phyloP scores from a whole-genome alignment of 2,888 invertebrate genomes.

The Caenorhabditis angaria region DNA sequence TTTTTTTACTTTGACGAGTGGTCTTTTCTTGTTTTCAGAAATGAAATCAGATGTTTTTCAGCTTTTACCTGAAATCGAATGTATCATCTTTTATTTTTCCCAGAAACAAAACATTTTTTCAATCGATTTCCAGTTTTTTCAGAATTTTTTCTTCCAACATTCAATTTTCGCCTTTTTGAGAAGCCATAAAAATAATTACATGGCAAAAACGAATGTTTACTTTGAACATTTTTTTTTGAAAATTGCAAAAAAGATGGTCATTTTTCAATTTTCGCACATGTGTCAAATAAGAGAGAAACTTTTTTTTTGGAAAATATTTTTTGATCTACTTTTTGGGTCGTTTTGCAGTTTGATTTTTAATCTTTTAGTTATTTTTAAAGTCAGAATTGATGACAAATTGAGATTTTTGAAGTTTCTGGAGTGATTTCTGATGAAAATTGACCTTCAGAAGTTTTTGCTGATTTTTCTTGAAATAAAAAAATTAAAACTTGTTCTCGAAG shows the following conservation, averaged over 20 bases:
- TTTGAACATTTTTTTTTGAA: background rate
- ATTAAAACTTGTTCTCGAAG: too few relatives aligned
- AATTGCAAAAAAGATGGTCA: background rate
- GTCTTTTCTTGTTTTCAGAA: background rate
- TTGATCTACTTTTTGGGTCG: too few relatives aligned
- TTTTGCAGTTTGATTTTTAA: too few relatives aligned
- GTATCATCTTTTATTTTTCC: background rate
- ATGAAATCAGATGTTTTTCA: slow-evolving; percentile 4
- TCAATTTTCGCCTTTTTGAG: background rate
- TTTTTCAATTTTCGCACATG: background rate
- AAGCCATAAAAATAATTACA: background rate
- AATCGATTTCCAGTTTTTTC: background rate
- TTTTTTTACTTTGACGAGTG: background rate
- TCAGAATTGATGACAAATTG: too few relatives aligned
- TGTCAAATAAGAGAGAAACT: background rate
- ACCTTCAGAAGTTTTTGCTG: too few relatives aligned
- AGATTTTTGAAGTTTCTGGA: too few relatives aligned
- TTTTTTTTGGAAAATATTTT: background rate
- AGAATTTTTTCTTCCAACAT: background rate
- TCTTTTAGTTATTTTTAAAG: too few relatives aligned
- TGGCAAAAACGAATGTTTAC: background rate
- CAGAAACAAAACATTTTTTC: background rate
- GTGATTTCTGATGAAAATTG: too few relatives aligned
- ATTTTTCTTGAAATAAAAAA: too few relatives aligned
- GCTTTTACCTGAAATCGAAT: too few relatives aligned